Conservation (phyloP, 2,797 vertebrate genomes). For the Molossus alvarezi region DNA sequence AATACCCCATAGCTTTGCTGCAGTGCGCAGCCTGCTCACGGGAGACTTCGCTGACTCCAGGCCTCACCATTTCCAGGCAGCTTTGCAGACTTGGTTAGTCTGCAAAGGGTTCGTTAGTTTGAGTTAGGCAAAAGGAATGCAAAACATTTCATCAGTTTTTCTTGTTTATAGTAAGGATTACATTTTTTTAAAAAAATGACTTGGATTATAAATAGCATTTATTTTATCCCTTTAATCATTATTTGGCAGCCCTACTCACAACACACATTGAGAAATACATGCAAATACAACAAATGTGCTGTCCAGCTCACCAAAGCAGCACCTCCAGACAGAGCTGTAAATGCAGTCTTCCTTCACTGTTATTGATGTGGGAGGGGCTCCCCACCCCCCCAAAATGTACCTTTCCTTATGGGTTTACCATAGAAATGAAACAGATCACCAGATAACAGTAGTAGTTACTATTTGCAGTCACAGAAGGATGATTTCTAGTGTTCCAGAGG, state of each 20-base stretch:
- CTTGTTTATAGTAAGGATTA: slow-evolving; percentile 56
- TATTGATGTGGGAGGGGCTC: not conserved
- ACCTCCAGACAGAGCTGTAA: not conserved
- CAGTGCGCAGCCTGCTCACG: fast-evolving
- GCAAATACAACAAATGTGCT: not conserved
- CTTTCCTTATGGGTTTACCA: not conserved
- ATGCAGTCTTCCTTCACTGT: not conserved
- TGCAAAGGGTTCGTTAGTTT: not conserved
- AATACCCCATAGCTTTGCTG: not conserved
- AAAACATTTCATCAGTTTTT: slow-evolving; percentile 61
- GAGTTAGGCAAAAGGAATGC: slow-evolving; percentile 1
- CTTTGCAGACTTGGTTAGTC: slow-evolving; percentile 7
- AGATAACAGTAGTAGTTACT: not conserved
- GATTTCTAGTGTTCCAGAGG: slow-evolving; percentile 1
- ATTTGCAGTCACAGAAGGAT: not conserved
- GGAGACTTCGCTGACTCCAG: not conserved
- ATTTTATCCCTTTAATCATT: slow-evolving; percentile 50
- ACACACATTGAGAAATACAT: not conserved
- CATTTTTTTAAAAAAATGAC: slow-evolving; percentile 29
- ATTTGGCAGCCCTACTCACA: slow-evolving; percentile 11
- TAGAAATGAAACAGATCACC: not conserved
- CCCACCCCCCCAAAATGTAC: too few species aligned
- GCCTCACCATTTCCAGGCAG: not conserved
- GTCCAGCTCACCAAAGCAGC: not conserved
- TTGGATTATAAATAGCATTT: slow-evolving; percentile 48